Percentiles rank a stretch among this genome's conserved stretches.
These are phyloP conservation scores for Gobio occitaniae DNA, from an alignment of 2,797 vertebrate genomes.

Conservation along the genomic window DNA sequence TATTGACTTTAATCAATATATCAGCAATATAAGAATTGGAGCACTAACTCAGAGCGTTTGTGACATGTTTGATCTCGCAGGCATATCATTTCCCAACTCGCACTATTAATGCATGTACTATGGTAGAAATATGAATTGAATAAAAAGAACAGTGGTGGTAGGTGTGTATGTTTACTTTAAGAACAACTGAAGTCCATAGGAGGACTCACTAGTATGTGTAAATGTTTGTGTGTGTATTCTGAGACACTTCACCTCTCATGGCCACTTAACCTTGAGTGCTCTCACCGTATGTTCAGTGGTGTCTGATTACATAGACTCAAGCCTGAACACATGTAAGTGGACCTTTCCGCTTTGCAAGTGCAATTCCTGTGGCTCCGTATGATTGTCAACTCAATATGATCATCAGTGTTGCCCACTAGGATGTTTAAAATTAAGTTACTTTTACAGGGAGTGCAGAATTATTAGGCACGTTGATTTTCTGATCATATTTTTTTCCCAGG, in stretches of 20 bases:
- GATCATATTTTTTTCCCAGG: no score
- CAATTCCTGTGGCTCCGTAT: neutral
- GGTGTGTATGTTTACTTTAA: neutral
- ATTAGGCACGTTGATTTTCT: no score
- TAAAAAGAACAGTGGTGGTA: neutral
- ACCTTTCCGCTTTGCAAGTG: slow-evolving; percentile 52
- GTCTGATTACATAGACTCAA: slow-evolving; percentile 45
- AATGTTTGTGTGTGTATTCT: slow-evolving; percentile 13
- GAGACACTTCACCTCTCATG: slow-evolving; percentile 3
- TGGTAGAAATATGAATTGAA: no score
- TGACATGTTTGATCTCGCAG: neutral
- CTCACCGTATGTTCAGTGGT: slow-evolving; percentile 26
- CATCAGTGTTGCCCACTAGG: neutral
- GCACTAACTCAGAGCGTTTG: neutral
- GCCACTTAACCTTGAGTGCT: neutral
- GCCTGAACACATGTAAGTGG: slow-evolving; percentile 17
- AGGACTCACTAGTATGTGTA: slow-evolving; percentile 12
- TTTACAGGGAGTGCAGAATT: no score
- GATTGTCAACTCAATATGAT: neutral
- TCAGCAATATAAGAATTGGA: no score
- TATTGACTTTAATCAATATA: no score
- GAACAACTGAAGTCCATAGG: neutral
- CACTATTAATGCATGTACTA: no score
- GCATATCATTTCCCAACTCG: no score
- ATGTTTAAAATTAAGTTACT: neutral